These are phyloP conservation scores for Drosophila suzukii DNA, from an alignment of 1,140 invertebrate species.

Conservation along the genomic window DNA sequence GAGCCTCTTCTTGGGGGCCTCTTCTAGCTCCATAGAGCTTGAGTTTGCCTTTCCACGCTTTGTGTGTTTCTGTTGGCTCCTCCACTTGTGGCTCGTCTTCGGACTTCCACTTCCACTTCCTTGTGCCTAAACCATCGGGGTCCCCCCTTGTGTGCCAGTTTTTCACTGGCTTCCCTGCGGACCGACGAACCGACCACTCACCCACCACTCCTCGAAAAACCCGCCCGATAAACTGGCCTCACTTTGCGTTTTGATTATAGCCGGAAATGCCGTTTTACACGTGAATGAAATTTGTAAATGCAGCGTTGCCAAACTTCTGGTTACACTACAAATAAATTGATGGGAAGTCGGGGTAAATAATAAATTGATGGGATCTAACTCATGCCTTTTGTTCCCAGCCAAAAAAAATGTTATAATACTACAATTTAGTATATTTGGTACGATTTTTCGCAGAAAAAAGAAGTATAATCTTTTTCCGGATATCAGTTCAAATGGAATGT, in stretches of 20 bases:
- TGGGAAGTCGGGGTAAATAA: constrained; percentile 9
- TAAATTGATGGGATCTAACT: constrained; percentile 2
- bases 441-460: too few relatives aligned
- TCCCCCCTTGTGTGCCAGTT: constrained; percentile 64
- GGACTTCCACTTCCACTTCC: constrained; percentile 68
- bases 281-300: constrained; percentile 77
- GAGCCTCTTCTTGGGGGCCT: constrained; percentile 21
- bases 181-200: constrained; percentile 11
- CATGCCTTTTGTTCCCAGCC: neutral
- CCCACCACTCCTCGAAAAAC: constrained; percentile 4
- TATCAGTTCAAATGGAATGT: too few relatives aligned
- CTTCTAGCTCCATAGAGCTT: constrained; percentile 41
- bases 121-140: constrained; percentile 50
- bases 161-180: constrained; percentile 70
- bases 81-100: constrained; percentile 56
- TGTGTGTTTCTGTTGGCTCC: constrained; percentile 50
- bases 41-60: constrained; percentile 26
- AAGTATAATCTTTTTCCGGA: too few relatives aligned
- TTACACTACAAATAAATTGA: constrained; percentile 30
- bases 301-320: constrained; percentile 68
- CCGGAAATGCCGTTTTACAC: constrained; percentile 83
- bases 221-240: constrained; percentile 29
- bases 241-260: constrained; percentile 66
- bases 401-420: too few relatives aligned
- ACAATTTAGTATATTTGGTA: too few relatives aligned